Conservation (phyloP, 2,113 vertebrate species). For the Speoplatyrhinus poulsoni region DNA sequence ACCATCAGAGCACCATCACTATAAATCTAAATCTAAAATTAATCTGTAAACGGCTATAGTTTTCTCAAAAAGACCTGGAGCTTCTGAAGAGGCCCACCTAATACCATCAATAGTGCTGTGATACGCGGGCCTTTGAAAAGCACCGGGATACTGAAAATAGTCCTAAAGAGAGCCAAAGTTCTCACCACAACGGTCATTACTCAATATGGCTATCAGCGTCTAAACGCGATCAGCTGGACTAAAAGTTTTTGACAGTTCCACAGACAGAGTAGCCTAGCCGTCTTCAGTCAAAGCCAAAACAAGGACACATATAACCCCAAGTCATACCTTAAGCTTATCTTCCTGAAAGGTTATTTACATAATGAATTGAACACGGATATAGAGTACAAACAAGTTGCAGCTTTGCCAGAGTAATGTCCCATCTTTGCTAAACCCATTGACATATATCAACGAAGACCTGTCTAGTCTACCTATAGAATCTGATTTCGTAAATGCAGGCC, state of each 20-base stretch:
- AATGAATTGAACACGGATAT: too few species aligned
- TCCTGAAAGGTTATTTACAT: too few species aligned
- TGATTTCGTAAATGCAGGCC: constrained; percentile 51
- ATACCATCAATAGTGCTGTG: too few species aligned
- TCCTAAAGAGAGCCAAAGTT: neutral
- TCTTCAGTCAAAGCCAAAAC: too few species aligned
- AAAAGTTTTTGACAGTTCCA: neutral
- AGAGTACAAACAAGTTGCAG: too few species aligned
- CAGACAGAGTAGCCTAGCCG: neutral
- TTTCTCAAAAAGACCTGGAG: neutral
- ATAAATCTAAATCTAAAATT: too few species aligned
- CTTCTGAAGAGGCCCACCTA: neutral
- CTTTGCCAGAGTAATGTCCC: neutral
- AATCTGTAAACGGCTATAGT: neutral
- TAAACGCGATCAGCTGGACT: neutral
- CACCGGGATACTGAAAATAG: neutral
- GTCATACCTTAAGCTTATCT: too few species aligned
- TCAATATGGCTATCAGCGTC: neutral
- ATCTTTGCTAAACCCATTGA: constrained; percentile 26
- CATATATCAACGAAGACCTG: constrained; percentile 10
- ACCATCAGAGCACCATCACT: neutral
- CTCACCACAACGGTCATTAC: neutral
- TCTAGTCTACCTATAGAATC: constrained; percentile 31
- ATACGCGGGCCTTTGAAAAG: neutral
- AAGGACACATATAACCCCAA: too few species aligned